Evolutionary conservation across 2,797 vertebrate species (phyloP).

Genomic region (Steatocranus sp.): DNA sequence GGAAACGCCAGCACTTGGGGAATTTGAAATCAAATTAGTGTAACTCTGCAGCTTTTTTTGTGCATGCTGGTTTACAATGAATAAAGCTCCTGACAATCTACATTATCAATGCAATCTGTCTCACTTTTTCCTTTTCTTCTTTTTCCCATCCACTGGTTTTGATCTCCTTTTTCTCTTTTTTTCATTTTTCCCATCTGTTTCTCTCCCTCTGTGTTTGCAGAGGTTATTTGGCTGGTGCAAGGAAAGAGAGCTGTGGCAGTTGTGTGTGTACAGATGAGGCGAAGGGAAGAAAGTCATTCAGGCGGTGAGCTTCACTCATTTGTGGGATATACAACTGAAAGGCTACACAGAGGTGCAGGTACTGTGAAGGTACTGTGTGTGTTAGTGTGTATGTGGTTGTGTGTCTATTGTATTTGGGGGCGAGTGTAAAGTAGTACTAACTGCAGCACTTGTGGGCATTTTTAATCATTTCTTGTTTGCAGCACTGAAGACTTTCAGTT

Average conservation of each 20-base stretch:
- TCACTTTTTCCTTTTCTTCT: constrained; percentile 33
- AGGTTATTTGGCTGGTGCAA: constrained; percentile 53
- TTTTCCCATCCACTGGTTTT: constrained; percentile 18
- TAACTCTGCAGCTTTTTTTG: constrained; percentile 59
- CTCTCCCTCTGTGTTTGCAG: constrained; percentile 53
- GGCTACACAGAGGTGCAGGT: constrained; percentile 1
- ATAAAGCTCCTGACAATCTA: constrained; percentile 66
- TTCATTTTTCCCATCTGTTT: not conserved
- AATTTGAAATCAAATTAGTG: constrained; percentile 65
- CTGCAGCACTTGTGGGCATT: not conserved
- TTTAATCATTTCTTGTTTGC: not conserved
- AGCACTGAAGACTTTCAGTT: not conserved
- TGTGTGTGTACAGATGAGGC: constrained; percentile 33
- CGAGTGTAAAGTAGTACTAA: not conserved
- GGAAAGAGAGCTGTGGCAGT: constrained; percentile 48
- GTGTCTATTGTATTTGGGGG: not conserved
- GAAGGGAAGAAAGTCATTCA: constrained; percentile 37
- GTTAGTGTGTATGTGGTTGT: not conserved
- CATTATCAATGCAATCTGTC: constrained; percentile 68
- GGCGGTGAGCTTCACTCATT: constrained; percentile 24
- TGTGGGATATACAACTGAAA: constrained; percentile 38
- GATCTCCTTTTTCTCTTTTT: constrained; percentile 23
- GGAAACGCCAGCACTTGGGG: constrained; percentile 26
- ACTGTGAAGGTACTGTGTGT: constrained; percentile 51
- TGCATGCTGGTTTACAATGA: constrained; percentile 57